Percentiles rank a stretch among this genome's conserved stretches.
phyloP scores from a whole-genome alignment of 2,888 invertebrate genomes.

The Hypselothyrea guttata region DNA sequence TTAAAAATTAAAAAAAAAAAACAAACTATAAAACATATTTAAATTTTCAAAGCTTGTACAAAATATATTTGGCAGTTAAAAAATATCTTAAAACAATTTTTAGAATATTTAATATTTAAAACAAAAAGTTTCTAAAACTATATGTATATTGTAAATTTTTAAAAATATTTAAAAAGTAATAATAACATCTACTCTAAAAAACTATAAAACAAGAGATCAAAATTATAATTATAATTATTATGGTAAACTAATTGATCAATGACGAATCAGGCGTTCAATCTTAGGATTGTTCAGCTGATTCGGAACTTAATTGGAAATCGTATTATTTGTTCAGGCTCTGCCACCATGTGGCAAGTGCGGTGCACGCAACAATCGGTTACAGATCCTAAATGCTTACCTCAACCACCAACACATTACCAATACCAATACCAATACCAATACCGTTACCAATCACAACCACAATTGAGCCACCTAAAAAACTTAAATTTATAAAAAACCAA shows the following conservation, averaged over 20 bases:
- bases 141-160: too few relatives aligned
- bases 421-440: conserved; percentile 19
- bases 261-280: not conserved
- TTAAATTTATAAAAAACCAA: conserved; percentile 11
- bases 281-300: not conserved
- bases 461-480: conserved; percentile 22
- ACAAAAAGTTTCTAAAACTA: too few relatives aligned
- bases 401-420: conserved; percentile 19
- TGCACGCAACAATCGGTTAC: conserved; percentile 19
- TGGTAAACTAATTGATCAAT: too few relatives aligned
- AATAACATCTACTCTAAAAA: conserved; percentile 1
- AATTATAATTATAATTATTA: too few relatives aligned
- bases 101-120: too few relatives aligned
- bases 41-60: too few relatives aligned
- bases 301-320: conserved; percentile 1
- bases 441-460: conserved; percentile 10
- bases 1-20: too few relatives aligned
- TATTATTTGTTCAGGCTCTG: conserved; percentile 40
- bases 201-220: not conserved
- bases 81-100: too few relatives aligned
- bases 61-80: too few relatives aligned
- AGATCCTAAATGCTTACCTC: conserved; percentile 48
- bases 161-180: not conserved
- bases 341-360: conserved; percentile 52
- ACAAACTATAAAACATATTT: too few relatives aligned